Evolutionary conservation across 1,140 invertebrate species (phyloP).

Genomic region (Sarcophaga bullata): DNA sequence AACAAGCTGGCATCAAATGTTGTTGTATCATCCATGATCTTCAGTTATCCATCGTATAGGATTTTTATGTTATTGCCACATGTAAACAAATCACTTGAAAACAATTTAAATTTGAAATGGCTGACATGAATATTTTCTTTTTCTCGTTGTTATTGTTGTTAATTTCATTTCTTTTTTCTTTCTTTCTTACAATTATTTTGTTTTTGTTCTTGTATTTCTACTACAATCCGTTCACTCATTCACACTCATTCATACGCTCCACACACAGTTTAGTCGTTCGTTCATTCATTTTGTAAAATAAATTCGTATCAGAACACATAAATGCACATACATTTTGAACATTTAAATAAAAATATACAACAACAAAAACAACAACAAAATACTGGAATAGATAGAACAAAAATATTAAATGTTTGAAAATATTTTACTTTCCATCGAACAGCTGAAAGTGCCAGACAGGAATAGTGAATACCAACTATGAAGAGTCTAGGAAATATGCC

Average conservation of each 20-base stretch:
- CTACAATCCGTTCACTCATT: neutral
- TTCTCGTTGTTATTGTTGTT: too few species aligned
- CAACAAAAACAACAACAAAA: neutral
- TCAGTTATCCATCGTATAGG: neutral
- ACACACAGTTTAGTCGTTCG: too few species aligned
- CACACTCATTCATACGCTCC: neutral
- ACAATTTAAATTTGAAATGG: constrained; percentile 19
- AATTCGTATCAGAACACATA: neutral
- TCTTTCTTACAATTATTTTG: neutral
- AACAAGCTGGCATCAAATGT: constrained; percentile 6
- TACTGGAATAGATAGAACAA: neutral
- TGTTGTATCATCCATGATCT: constrained; percentile 11
- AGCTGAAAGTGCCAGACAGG: neutral
- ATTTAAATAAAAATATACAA: neutral
- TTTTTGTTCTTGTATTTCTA: neutral
- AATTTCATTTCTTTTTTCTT: too few species aligned
- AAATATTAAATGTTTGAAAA: neutral
- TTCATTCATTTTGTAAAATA: constrained; percentile 15
- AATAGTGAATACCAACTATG: too few species aligned
- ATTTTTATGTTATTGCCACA: constrained; percentile 19
- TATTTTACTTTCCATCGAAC: neutral
- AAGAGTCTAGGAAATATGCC: constrained; percentile 19
- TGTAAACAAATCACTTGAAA: constrained; percentile 24
- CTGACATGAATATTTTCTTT: neutral
- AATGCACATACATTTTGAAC: neutral